Base-by-base conservation (phyloP, 2,113 vertebrate species). In the Callaeas wilsoni region DNA sequence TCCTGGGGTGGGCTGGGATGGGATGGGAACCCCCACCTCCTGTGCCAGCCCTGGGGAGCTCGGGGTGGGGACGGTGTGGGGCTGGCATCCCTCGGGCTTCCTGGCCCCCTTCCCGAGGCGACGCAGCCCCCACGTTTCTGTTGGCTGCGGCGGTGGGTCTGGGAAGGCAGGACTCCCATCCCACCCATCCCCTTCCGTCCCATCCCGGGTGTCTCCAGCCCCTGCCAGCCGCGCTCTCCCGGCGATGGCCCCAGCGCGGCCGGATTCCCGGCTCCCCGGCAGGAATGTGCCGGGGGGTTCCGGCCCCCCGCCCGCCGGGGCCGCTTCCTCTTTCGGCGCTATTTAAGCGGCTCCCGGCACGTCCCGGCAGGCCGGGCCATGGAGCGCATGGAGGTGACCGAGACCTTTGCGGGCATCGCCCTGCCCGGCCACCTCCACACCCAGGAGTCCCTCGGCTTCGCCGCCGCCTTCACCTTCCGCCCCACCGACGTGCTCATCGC, bases 391-490 rank as follows among this genome's bases (percentile, higher is more conserved):
- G 96, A 98, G 33, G 98, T 98, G 65, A 98, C 91, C 1, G 98
- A 99, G 91, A 93, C 42, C 27, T 98, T 98, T 46, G 92, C 95
- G 5, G 97, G 97, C 42, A 97, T 99, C 89, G n/a, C 41, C 2
- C 98, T 98, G 82, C 98, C 98, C 3, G 98, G 98, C 44, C 98
- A 99, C 79, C 90, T 99, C 67, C 98, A 99, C 95, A 98, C 98
- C 1, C 93, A 98, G 86, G 96, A 98, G 37, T 98, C 98, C 9
- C 96, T 99, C 70, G 33, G 78, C 52, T 95, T 82, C 6, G 98
- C 98, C 49, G 11, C 94, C 50, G 23, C 90, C 32, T 99, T 99
- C 89, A 32, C 81, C 8, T 99, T 99, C 95, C 90, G 96, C 50
- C 97, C 98, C 88, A 97, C 92, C 1, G 99, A 99, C 35, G 97